These are phyloP conservation scores for Echinops telfairi DNA, from an alignment of 2,113 vertebrate species.

Conservation along the genomic window DNA sequence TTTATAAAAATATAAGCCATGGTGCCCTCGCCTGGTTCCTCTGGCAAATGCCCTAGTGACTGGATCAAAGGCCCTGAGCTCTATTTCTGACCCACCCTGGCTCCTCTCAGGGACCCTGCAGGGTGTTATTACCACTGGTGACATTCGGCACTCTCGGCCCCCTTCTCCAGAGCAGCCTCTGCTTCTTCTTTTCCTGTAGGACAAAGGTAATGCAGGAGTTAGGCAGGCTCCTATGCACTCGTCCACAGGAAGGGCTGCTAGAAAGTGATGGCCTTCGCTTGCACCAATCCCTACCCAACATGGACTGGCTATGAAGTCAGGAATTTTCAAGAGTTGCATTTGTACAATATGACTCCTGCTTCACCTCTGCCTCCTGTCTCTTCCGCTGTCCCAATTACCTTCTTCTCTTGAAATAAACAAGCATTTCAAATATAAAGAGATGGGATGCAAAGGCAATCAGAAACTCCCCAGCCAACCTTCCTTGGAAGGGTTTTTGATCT, in stretches of 20 bases:
- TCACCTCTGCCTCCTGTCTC: neutral
- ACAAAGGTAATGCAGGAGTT: neutral
- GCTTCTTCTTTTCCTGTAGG: conserved; percentile 92
- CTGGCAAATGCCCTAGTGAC: neutral
- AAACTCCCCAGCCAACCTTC: neutral
- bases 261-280: neutral
- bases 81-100: neutral
- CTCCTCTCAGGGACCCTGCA: neutral
- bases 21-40: conserved; percentile 47
- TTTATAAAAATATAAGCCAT: neutral
- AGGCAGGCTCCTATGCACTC: neutral
- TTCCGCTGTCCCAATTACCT: neutral
- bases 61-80: neutral
- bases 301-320: neutral
- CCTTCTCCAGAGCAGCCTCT: conserved; percentile 89
- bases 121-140: conserved; percentile 92
- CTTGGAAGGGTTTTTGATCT: neutral
- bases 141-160: conserved; percentile 90
- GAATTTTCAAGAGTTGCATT: neutral
- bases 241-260: neutral
- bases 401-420: neutral
- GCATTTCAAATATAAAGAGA: conserved; percentile 33
- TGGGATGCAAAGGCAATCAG: neutral
- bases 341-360: neutral
- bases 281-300: neutral